These are phyloP conservation scores for Cydia fagiglandana DNA, from an alignment of 1,140 invertebrate genomes.

Conservation along the genomic window DNA sequence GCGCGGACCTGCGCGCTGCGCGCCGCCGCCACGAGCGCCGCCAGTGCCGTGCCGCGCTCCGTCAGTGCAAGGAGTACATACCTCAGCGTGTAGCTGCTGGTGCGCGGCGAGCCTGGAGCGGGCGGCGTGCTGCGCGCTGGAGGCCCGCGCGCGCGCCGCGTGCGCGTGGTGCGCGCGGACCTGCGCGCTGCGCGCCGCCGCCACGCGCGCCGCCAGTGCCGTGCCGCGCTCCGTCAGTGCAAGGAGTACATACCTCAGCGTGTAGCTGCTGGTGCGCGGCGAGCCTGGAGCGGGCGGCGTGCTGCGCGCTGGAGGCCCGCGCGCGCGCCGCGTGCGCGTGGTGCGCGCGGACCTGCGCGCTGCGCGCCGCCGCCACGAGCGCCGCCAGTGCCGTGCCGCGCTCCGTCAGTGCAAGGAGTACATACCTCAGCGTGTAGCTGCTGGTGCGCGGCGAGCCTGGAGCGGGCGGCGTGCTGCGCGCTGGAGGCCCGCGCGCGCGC, in stretches of 20 bases:
- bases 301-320: constrained; percentile 36
- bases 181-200: background rate
- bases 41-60: too few relatives aligned
- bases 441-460: background rate
- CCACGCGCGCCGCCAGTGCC: too few relatives aligned
- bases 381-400: too few relatives aligned
- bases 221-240: too few relatives aligned
- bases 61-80: too few relatives aligned
- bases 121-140: background rate
- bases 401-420: too few relatives aligned
- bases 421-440: too few relatives aligned
- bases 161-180: background rate
- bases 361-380: too few relatives aligned
- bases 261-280: constrained; percentile 88
- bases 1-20: too few relatives aligned
- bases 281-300: constrained; percentile 82
- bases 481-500: constrained; percentile 62
- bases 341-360: constrained; percentile 29
- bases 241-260: too few relatives aligned
- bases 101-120: constrained; percentile 58
- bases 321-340: constrained; percentile 51
- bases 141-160: background rate
- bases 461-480: constrained; percentile 38
- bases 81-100: constrained; percentile 48
- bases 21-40: too few relatives aligned